A percentile compares a stretch with the other conserved stretches of the same genome.
These are phyloP conservation scores for Nothoprocta pentlandii DNA, from an alignment of 2,113 vertebrate genomes.

Conservation along the genomic window DNA sequence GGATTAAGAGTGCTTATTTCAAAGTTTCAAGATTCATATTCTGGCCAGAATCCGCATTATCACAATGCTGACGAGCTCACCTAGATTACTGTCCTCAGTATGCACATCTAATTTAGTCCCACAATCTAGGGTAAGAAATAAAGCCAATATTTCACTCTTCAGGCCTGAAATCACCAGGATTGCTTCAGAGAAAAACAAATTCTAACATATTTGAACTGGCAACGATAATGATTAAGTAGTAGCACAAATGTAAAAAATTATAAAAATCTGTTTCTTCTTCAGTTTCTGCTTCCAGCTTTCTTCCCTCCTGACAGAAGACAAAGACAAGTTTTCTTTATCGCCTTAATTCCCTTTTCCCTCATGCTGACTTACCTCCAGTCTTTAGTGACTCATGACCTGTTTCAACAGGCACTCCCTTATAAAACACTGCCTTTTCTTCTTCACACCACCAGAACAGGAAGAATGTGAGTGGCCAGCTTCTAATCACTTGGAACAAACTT, in stretches of 20 bases:
- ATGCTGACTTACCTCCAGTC: background rate
- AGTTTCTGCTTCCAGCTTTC: background rate
- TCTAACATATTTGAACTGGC: background rate
- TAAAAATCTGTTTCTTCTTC: background rate
- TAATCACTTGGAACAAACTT: background rate
- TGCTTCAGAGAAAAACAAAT: background rate
- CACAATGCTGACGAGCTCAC: background rate
- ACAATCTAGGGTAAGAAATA: background rate
- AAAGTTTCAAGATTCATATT: background rate
- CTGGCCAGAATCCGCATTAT: background rate
- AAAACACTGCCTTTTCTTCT: background rate
- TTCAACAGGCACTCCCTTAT: constrained; percentile 20
- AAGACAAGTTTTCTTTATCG: background rate
- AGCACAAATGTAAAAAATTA: background rate
- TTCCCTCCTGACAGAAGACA: background rate
- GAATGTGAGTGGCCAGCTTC: background rate
- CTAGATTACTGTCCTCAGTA: background rate
- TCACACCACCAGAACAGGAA: background rate
- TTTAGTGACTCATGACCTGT: constrained; percentile 21
- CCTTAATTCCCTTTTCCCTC: background rate
- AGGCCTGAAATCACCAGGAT: background rate
- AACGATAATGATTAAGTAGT: background rate
- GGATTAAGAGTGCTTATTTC: background rate
- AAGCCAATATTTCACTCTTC: background rate
- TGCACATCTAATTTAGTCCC: background rate